Evolutionary conservation across 2,888 invertebrate genomes (phyloP).

Genomic region (Macrophya annulata): DNA sequence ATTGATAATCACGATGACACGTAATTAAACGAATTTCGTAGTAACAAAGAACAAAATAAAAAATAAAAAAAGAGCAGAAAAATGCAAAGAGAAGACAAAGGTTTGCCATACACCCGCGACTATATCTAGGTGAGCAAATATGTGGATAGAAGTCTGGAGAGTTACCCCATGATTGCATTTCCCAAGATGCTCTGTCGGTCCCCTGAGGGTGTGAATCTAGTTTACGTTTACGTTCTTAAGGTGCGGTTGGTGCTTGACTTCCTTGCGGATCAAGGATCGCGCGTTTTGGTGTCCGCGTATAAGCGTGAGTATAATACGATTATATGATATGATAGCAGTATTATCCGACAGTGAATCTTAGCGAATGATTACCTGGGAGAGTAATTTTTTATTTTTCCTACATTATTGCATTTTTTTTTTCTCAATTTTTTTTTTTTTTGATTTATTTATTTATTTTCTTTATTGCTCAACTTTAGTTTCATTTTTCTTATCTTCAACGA

Average conservation of each 20-base stretch:
- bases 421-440: neutral
- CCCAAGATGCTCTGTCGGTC: conserved; percentile 8
- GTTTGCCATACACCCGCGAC: neutral
- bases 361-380: conserved; percentile 9
- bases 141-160: neutral
- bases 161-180: conserved; percentile 37
- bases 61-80: neutral
- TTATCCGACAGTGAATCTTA: conserved; percentile 23
- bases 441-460: neutral
- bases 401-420: neutral
- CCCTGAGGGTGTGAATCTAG: conserved; percentile 36
- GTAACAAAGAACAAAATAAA: neutral
- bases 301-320: neutral
- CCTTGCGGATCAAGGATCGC: neutral
- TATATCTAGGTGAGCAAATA: conserved; percentile 7
- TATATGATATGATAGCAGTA: neutral
- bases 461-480: too few species aligned
- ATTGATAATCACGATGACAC: neutral
- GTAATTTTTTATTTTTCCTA: neutral
- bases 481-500: neutral
- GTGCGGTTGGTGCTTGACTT: conserved; percentile 33
- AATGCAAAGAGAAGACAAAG: neutral
- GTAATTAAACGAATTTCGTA: neutral
- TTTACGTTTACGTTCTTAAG: conserved; percentile 30
- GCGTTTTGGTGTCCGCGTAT: neutral